Evolutionary conservation across 53 echinoderm and acorn worm genomes (phyloP), one percentile per base, ranked within the genome.

Genomic region (Hippasteria phrygiana): DNA sequence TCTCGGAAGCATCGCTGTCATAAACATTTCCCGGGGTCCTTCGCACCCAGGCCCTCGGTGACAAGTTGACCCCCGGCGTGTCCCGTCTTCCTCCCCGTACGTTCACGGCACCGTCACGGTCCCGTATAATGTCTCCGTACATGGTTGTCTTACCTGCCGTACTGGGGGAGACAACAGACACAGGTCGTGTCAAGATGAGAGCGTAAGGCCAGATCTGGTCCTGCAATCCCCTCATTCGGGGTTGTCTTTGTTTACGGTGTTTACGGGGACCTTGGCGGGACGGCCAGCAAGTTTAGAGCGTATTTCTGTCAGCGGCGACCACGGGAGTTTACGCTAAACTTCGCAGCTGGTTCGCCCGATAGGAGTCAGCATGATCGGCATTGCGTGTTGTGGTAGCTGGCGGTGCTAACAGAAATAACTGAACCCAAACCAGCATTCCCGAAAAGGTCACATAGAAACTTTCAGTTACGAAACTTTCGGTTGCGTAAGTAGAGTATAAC

Each of bases 21-120:
- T 85, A 70, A 85, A 85, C n/a, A 69, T 85, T 69, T 85, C 69
- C 78, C 62, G 37, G 79, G 79, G 35, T n/a, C n/a, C 59, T 79
- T 36, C 59, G 79, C 26, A 62, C 18, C 56, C 70, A 8, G 35
- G 33, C 38, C 84, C 36, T 2, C 13, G 22, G 12, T 85, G 85
- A 85, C 85, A 85, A 69, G 85, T 69, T 65, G 69, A 69, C 69
- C 85, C 53, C 85, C 10, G 7, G 9, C 67, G 59, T 59, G 38
- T 17, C 46, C n/a, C 51, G 2, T 34, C 28, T 43, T 48, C 45
- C 37, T 37, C 67, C 33, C 76, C 24, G 18, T 43, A 26, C 26
- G 59, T 7, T 24, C 59, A 4, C 4, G 59, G 26, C 67, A 34
- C 33, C 36, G 1, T 6, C 35, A 66, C 13, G 28, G 36, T 66